These are phyloP conservation scores for Argyra leucocephala DNA, from an alignment of 2,888 invertebrate genomes.

Conservation along the genomic window DNA sequence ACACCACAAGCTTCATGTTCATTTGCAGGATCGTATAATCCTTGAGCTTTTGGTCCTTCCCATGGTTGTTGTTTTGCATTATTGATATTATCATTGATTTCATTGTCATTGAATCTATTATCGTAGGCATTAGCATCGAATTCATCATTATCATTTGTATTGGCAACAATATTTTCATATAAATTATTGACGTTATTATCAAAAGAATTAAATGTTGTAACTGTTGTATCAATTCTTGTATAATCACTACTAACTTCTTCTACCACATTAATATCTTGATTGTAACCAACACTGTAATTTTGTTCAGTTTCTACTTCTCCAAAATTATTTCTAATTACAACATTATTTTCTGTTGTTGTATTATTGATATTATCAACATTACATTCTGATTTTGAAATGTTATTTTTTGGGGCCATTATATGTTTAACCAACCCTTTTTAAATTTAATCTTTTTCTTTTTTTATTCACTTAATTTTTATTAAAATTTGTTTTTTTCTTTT, in stretches of 20 bases:
- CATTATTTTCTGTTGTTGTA: neutral
- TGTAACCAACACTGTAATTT: constrained; percentile 13
- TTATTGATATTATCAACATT: constrained; percentile 32
- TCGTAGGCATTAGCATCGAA: constrained; percentile 11
- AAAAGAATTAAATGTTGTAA: neutral
- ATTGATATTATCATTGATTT: constrained; percentile 18
- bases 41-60: constrained; percentile 77
- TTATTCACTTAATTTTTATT: constrained; percentile 15
- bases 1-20: constrained; percentile 99
- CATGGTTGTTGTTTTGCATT: constrained; percentile 45
- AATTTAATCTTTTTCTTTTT: neutral
- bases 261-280: constrained; percentile 23
- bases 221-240: neutral
- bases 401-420: constrained; percentile 43
- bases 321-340: neutral
- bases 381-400: constrained; percentile 41
- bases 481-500: too few species aligned
- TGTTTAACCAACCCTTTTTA: constrained; percentile 26
- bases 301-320: neutral
- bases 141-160: constrained; percentile 12
- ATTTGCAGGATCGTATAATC: constrained; percentile 90
- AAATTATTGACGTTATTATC: neutral
- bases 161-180: neutral
- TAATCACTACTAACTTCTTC: neutral
- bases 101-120: constrained; percentile 14